Conservation (phyloP, 2,113 vertebrate genomes). For the Crotalus helleri region DNA sequence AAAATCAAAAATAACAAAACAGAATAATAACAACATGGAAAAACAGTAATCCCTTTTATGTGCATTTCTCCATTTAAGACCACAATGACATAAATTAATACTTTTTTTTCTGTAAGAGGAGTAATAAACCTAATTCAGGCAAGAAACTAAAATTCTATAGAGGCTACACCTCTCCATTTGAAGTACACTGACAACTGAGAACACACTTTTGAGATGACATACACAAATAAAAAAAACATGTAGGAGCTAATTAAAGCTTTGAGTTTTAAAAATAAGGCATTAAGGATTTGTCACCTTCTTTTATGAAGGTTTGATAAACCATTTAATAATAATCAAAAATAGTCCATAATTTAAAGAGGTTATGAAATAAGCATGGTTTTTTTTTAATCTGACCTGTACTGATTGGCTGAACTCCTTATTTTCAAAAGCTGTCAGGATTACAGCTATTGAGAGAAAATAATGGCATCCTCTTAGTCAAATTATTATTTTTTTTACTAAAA, state of each 20-base stretch:
- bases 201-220: conserved; percentile 53
- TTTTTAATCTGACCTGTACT: neutral
- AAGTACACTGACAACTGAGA: conserved; percentile 53
- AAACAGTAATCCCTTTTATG: neutral
- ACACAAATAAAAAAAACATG: conserved; percentile 38
- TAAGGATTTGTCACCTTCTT: conserved; percentile 21
- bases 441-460: neutral
- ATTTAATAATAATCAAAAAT: conserved; percentile 6
- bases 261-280: conserved; percentile 49
- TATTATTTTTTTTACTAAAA: neutral
- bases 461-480: neutral
- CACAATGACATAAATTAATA: conserved; percentile 53
- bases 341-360: neutral
- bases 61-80: conserved; percentile 13
- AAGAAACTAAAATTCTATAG: conserved; percentile 57
- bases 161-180: conserved; percentile 57
- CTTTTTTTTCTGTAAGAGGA: conserved; percentile 45
- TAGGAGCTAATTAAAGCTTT: conserved; percentile 55
- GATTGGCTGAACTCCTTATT: neutral
- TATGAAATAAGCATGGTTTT: conserved; percentile 7
- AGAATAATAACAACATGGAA: neutral
- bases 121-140: conserved; percentile 50
- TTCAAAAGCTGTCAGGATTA: neutral
- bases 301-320: neutral
- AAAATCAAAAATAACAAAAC: neutral